These are phyloP conservation scores for Butastur rufipennis DNA, from an alignment of 2,113 vertebrate genomes.

Conservation along the genomic window DNA sequence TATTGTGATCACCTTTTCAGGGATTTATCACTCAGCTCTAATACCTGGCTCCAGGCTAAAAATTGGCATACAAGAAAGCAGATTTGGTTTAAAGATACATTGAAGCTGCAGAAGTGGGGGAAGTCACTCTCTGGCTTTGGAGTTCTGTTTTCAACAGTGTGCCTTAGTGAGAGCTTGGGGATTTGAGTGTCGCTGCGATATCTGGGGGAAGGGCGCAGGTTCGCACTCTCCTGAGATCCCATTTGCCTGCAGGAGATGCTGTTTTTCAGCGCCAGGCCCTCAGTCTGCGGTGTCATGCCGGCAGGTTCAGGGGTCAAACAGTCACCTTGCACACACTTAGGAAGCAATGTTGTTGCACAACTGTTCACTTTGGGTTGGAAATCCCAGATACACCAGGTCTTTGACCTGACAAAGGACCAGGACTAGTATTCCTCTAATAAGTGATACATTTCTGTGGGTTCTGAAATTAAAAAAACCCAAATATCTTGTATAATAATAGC, in stretches of 20 bases:
- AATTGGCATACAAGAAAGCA: conserved; percentile 59
- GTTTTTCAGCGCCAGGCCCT: background rate
- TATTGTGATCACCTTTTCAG: conserved; percentile 55
- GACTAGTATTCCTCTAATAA: background rate
- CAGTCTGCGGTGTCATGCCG: background rate
- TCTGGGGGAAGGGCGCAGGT: background rate
- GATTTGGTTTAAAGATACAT: conserved; percentile 49
- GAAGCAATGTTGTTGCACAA: background rate
- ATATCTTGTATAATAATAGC: background rate
- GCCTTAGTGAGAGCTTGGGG: background rate
- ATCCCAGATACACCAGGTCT: background rate
- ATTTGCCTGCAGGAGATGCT: background rate
- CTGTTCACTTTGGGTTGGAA: background rate
- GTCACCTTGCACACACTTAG: background rate
- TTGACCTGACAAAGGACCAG: background rate
- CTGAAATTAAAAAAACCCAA: background rate
- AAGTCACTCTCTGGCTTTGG: background rate
- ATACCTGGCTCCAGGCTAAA: conserved; percentile 69
- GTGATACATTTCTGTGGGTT: background rate
- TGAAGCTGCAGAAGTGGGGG: conserved; percentile 19
- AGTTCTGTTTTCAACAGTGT: background rate
- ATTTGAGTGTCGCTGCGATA: accelerated
- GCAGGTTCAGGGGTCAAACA: background rate
- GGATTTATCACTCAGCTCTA: conserved; percentile 73
- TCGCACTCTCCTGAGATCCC: accelerated